These are phyloP conservation scores for Muraenolepis orangiensis DNA, from an alignment of 2,797 vertebrate genomes.

Conservation along the genomic window DNA sequence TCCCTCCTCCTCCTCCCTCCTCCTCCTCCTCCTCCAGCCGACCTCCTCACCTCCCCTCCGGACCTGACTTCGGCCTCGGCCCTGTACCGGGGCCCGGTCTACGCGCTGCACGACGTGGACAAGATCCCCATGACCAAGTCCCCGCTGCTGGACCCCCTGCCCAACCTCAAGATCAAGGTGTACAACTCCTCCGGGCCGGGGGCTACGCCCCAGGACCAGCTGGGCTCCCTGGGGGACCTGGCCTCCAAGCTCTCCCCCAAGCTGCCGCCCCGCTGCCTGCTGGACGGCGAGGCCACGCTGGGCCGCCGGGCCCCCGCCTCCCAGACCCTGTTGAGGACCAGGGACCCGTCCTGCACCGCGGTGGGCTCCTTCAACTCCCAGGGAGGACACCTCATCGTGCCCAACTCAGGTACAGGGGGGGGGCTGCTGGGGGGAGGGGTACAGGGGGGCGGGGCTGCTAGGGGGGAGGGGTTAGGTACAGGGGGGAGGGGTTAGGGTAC, in stretches of 20 bases:
- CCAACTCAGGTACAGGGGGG: constrained; percentile 84
- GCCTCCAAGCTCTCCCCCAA: constrained; percentile 92
- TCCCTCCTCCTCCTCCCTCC: neutral
- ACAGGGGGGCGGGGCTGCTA: too few species aligned
- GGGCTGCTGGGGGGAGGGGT: too few species aligned
- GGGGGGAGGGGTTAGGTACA: too few species aligned
- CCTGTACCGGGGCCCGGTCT: constrained; percentile 94
- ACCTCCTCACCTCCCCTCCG: constrained; percentile 90
- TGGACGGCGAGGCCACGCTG: constrained; percentile 85
- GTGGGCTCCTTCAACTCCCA: constrained; percentile 95
- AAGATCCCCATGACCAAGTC: constrained; percentile 99
- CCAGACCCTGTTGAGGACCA: constrained; percentile 87
- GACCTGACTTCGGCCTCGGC: constrained; percentile 95
- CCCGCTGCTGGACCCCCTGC: constrained; percentile 91
- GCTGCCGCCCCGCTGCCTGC: constrained; percentile 85
- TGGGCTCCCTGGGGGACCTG: constrained; percentile 78
- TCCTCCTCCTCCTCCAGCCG: constrained; percentile 60
- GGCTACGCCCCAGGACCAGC: constrained; percentile 93
- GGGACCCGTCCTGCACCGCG: constrained; percentile 89
- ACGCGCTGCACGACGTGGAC: constrained; percentile 93
- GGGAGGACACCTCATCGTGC: constrained; percentile 92
- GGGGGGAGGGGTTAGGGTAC: too few species aligned
- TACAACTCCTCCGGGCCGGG: constrained; percentile 89
- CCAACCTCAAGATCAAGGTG: constrained; percentile 97
- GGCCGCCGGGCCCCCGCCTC: constrained; percentile 91